These are phyloP conservation scores for Chironomus striatipennis DNA, from an alignment of 1,140 invertebrate genomes.

Conservation along the genomic window DNA sequence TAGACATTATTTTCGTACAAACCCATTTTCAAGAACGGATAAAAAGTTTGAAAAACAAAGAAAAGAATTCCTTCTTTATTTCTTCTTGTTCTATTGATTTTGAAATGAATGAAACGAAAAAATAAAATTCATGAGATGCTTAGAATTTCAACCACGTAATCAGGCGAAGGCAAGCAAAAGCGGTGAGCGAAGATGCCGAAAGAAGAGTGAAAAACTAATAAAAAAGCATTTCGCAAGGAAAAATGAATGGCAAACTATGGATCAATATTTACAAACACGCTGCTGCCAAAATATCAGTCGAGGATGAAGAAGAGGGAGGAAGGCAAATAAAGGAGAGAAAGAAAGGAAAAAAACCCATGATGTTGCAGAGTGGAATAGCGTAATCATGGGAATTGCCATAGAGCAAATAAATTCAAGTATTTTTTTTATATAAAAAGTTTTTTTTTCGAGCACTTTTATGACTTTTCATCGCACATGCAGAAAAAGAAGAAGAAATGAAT, in stretches of 20 bases:
- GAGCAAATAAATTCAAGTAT: slow-evolving; percentile 16
- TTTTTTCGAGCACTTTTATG: background rate
- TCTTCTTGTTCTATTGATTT: background rate
- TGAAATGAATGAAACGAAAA: background rate
- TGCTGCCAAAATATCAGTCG: slow-evolving; percentile 17
- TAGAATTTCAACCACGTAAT: slow-evolving; percentile 22
- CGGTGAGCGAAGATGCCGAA: background rate
- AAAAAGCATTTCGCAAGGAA: background rate
- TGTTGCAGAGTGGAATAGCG: slow-evolving; percentile 5
- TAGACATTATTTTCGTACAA: no score
- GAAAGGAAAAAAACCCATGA: background rate
- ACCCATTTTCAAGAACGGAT: no score
- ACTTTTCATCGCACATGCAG: slow-evolving; percentile 12
- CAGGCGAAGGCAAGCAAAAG: background rate
- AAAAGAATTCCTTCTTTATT: no score
- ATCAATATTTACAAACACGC: slow-evolving; percentile 23
- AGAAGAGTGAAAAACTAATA: slow-evolving; percentile 20
- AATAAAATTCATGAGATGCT: slow-evolving; percentile 14
- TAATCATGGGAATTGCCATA: slow-evolving; percentile 12
- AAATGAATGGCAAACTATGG: slow-evolving; percentile 10
- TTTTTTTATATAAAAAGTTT: background rate
- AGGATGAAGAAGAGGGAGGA: background rate
- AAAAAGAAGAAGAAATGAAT: slow-evolving; percentile 1
- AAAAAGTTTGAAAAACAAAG: no score
- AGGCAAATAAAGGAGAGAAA: background rate